Conservation (phyloP, 1,140 invertebrate species). For the Microplitis demolitor region DNA sequence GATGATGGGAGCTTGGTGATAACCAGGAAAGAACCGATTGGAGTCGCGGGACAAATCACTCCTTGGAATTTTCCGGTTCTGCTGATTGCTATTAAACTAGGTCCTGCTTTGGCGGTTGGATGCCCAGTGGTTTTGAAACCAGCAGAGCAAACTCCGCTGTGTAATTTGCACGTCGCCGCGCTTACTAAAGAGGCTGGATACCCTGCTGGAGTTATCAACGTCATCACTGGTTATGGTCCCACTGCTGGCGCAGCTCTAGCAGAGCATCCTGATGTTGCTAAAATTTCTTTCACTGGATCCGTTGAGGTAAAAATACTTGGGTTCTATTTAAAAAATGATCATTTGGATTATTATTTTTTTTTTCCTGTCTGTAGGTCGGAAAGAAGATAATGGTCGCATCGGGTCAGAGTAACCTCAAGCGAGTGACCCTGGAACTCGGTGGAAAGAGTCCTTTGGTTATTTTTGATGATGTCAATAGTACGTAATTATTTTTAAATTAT, state of each 20-base stretch:
- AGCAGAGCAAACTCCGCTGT: conserved; percentile 92
- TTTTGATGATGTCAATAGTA: conserved; percentile 68
- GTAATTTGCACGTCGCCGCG: conserved; percentile 79
- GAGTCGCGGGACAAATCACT: conserved; percentile 87
- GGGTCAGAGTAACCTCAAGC: conserved; percentile 79
- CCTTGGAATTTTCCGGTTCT: conserved; percentile 92
- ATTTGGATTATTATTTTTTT: neutral
- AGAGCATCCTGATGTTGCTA: conserved; percentile 69
- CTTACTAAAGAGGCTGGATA: conserved; percentile 86
- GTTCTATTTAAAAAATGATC: too few species aligned
- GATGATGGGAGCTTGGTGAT: conserved; percentile 60
- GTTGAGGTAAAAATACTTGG: conserved; percentile 43
- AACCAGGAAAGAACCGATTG: conserved; percentile 82
- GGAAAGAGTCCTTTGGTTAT: conserved; percentile 88
- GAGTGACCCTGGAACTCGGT: conserved; percentile 86
- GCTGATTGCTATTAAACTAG: conserved; percentile 85
- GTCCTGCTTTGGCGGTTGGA: conserved; percentile 81
- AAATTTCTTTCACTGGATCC: conserved; percentile 75
- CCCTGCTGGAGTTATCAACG: conserved; percentile 85
- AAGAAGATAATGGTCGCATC: conserved; percentile 76
- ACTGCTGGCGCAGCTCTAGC: conserved; percentile 73
- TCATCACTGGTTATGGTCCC: conserved; percentile 81
- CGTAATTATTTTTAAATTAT: conserved; percentile 2
- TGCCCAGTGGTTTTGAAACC: conserved; percentile 89
- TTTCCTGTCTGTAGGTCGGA: conserved; percentile 66